These are phyloP conservation scores for Scomber japonicus DNA, from an alignment of 2,113 vertebrate genomes.

Conservation along the genomic window DNA sequence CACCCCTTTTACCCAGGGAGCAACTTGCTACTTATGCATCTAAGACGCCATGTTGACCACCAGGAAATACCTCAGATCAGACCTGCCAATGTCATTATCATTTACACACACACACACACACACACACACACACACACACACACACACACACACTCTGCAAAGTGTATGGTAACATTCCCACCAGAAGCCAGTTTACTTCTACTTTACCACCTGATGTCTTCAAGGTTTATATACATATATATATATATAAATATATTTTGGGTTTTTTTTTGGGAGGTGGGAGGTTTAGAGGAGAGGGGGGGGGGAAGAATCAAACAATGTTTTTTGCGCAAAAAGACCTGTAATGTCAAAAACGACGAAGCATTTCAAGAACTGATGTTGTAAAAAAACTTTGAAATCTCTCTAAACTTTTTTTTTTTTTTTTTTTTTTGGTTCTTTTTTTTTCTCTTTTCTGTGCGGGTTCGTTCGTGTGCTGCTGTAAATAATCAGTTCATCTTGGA, in stretches of 20 bases:
- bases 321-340: slow-evolving; percentile 10
- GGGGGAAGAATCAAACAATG: neutral
- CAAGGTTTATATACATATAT: slow-evolving; percentile 36
- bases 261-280: neutral
- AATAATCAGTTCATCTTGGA: no score
- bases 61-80: slow-evolving; percentile 86
- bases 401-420: slow-evolving; percentile 17
- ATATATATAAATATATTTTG: neutral
- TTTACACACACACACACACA: slow-evolving; percentile 8
- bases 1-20: slow-evolving; percentile 70
- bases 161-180: slow-evolving; percentile 44
- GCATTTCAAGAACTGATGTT: slow-evolving; percentile 40
- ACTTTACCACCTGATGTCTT: slow-evolving; percentile 63
- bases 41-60: slow-evolving; percentile 79
- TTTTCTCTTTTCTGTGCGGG: slow-evolving; percentile 58
- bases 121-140: slow-evolving; percentile 26
- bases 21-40: slow-evolving; percentile 84
- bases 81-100: slow-evolving; percentile 61
- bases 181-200: slow-evolving; percentile 62
- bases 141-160: slow-evolving; percentile 20
- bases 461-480: slow-evolving; percentile 73
- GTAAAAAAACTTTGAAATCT: slow-evolving; percentile 21
- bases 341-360: slow-evolving; percentile 17
- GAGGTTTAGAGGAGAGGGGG: no score
- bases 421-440: neutral